A percentile compares a stretch with the other conserved stretches of the same genome.
These are phyloP conservation scores for Automeris io DNA, from an alignment of 2,888 invertebrate species.

Conservation along the genomic window DNA sequence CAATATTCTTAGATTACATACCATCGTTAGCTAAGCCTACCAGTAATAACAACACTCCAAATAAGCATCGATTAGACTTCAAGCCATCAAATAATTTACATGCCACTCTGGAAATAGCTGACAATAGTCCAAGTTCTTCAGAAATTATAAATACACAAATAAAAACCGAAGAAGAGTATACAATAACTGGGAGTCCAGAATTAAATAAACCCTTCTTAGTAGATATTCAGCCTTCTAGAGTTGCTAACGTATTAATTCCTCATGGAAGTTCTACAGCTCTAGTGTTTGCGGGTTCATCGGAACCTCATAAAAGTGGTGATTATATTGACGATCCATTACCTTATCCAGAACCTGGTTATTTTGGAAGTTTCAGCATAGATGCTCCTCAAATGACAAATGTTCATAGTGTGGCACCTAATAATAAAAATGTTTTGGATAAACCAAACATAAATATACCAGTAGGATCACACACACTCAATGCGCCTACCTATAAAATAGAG, in stretches of 20 bases:
- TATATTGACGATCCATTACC: conserved; percentile 87
- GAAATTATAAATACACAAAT: conserved; percentile 59
- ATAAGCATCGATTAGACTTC: conserved; percentile 37
- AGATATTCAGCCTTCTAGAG: conserved; percentile 88
- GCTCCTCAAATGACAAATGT: conserved; percentile 77
- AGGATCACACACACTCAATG: conserved; percentile 34
- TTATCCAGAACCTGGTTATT: conserved; percentile 82
- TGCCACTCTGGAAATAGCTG: conserved; percentile 38
- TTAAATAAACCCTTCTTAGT: conserved; percentile 84
- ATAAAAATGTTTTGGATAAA: conserved; percentile 38
- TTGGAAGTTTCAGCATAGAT: conserved; percentile 75
- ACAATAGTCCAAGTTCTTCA: conserved; percentile 68
- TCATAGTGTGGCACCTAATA: conserved; percentile 62
- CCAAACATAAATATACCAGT: conserved; percentile 27
- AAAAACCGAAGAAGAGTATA: conserved; percentile 43
- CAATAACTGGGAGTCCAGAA: conserved; percentile 45
- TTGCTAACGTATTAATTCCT: conserved; percentile 87
- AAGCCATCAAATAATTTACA: conserved; percentile 28
- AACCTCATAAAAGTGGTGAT: conserved; percentile 85
- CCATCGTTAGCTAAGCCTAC: conserved; percentile 51
- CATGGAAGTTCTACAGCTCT: conserved; percentile 85
- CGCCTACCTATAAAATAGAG: conserved; percentile 33
- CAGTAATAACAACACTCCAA: conserved; percentile 15
- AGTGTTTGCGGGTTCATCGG: conserved; percentile 84
- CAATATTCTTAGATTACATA: conserved; percentile 65